Evolutionary conservation across 1,140 invertebrate species (phyloP), one percentile per base, ranked within the genome.

Genomic region (Elymnias hypermnestra): DNA sequence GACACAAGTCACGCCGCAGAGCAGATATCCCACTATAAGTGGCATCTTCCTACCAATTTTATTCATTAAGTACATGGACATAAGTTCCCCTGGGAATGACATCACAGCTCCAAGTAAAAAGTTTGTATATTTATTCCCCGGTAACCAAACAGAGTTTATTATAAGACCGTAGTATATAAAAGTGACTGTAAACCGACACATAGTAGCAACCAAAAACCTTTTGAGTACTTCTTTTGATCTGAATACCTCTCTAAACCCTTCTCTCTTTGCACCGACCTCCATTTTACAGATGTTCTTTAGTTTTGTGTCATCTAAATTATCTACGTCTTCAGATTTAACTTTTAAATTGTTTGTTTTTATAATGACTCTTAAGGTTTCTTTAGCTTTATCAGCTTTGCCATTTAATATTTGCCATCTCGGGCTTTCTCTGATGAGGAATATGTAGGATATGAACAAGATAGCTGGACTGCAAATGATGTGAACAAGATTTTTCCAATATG

Each of bases 141-240:
- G 90, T 9, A 95, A 79, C 33, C 89, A 89, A 0, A 93, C 92
- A 1, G 93, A 91, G 58, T 94, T 94, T 1, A 95, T 82, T 5
- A 93, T 91, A 2, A 95, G 64, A 0, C 93, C 94, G 57, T 94
- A 95, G 67, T 94, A 95, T 3, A 94, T 89, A 53, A 94, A 91
- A 1, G 89, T 87, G 28, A 90, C 89, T 1, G 90, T 88, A 10
- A 92, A 87, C 87, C 89, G 91, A 63, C 87, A 91, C 45, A 91
- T 85, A 17, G 86, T 89, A 0, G 57, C 58, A 0, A 72, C 65
- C 0, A 62, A 1, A 3, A 78, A 21, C 5, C 74, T 53, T 23
- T 69, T 73, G 4, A 76, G 5, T 9, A 81, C 69, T 36, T 73
- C 67, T 42, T 15, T 63, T 3, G 70, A 81, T 7, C 28, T 48